Percentiles rank a stretch among this genome's conserved stretches.
Conservation (phyloP, 1,140 invertebrate genomes). For the Drosophila seguyi region DNA sequence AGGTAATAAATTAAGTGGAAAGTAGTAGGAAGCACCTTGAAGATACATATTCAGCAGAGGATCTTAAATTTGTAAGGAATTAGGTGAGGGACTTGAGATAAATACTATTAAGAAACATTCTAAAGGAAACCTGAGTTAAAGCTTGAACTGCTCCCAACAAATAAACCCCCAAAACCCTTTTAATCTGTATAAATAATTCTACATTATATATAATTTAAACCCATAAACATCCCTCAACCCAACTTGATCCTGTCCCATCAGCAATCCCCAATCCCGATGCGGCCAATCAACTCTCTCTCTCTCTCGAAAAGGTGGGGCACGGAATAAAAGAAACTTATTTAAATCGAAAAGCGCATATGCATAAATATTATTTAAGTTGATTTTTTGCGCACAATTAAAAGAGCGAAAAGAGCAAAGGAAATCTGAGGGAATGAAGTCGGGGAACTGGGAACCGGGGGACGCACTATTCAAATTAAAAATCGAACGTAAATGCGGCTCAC, state of each 20-base stretch:
- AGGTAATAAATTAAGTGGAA: constrained; percentile 2
- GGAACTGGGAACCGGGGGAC: constrained; percentile 9
- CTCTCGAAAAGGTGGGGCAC: constrained; percentile 28
- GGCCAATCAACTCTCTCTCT: constrained; percentile 31
- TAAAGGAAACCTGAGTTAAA: neutral
- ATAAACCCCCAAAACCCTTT: neutral
- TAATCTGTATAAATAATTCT: neutral
- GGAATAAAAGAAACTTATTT: constrained; percentile 67
- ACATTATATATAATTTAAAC: neutral
- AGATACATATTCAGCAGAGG: neutral
- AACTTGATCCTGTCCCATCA: neutral
- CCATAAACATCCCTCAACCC: neutral
- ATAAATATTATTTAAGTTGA: constrained; percentile 82
- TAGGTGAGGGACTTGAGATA: neutral
- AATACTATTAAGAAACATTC: neutral
- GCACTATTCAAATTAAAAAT: constrained; percentile 83
- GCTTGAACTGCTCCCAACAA: neutral
- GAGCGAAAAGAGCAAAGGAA: constrained; percentile 21
- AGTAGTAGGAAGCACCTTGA: neutral
- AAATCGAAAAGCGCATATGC: constrained; percentile 76
- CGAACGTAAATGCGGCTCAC: constrained; percentile 82
- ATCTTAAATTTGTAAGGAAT: neutral
- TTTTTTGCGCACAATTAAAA: constrained; percentile 80
- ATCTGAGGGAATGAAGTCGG: neutral
- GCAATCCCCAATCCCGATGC: neutral